Conservation (phyloP, 2,113 vertebrate species). For the Caretta caretta region DNA sequence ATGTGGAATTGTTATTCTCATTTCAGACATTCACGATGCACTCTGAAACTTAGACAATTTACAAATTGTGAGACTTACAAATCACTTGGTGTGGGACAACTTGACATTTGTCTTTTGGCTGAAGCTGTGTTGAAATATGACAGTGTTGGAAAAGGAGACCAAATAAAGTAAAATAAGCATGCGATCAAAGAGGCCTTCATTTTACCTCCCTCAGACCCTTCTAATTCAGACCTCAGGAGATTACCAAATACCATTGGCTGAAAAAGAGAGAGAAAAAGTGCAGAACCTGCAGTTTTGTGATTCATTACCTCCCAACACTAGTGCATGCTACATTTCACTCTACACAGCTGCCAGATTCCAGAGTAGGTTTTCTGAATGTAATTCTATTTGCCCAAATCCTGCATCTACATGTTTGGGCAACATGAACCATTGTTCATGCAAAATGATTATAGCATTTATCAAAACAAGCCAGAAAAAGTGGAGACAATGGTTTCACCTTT, state of each 20-base stretch:
- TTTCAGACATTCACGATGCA: neutral
- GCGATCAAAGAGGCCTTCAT: neutral
- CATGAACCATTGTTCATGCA: neutral
- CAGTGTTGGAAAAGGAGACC: conserved; percentile 3
- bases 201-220: conserved; percentile 1
- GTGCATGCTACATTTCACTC: neutral
- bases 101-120: neutral
- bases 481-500: neutral
- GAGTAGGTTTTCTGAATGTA: neutral
- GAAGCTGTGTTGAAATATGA: neutral
- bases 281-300: neutral
- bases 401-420: neutral
- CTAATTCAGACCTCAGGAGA: neutral
- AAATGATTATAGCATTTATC: neutral
- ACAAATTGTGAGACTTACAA: neutral
- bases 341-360: neutral
- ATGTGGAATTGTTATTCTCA: neutral
- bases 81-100: too few relatives aligned
- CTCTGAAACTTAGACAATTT: neutral
- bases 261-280: neutral
- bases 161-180: neutral
- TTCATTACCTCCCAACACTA: neutral
- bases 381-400: neutral
- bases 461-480: neutral
- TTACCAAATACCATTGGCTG: neutral